Percentiles rank a stretch among this genome's conserved stretches.
These are phyloP conservation scores for Chauna torquata DNA, from an alignment of 2,113 vertebrate genomes.

Conservation along the genomic window DNA sequence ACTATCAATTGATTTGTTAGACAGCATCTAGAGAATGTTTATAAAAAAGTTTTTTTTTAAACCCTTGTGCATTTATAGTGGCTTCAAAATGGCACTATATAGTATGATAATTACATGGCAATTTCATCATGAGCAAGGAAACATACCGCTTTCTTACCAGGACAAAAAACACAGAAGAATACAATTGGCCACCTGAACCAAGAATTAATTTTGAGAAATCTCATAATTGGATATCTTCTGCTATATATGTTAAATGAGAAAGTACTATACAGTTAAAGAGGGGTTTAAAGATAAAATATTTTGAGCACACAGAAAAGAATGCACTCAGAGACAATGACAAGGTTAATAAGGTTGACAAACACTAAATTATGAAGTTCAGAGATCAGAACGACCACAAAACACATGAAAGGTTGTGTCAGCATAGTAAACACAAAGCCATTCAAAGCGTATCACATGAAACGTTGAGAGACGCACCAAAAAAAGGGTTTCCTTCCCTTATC, in stretches of 20 bases:
- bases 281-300: slow-evolving; percentile 5
- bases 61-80: not conserved
- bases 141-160: slow-evolving; percentile 8
- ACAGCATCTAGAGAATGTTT: not conserved
- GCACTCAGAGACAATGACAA: not conserved
- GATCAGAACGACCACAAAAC: not conserved
- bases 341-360: not conserved
- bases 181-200: not conserved
- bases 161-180: not conserved
- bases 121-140: slow-evolving; percentile 18
- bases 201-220: slow-evolving; percentile 37
- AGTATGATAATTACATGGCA: not conserved
- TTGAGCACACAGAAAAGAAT: slow-evolving; percentile 1
- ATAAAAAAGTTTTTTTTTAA: not conserved
- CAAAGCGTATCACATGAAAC: not conserved
- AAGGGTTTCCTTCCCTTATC: not conserved
- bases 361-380: not conserved
- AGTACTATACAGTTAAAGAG: not conserved
- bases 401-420: not conserved
- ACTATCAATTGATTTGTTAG: not conserved
- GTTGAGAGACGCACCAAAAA: accelerated
- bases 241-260: slow-evolving; percentile 32
- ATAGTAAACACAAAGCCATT: not conserved
- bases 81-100: not conserved
- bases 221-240: not conserved